A percentile compares a stretch with the other conserved stretches of the same genome.
Evolutionary conservation across 2,888 invertebrate species (phyloP).

Genomic region (Cataglyphis livida): DNA sequence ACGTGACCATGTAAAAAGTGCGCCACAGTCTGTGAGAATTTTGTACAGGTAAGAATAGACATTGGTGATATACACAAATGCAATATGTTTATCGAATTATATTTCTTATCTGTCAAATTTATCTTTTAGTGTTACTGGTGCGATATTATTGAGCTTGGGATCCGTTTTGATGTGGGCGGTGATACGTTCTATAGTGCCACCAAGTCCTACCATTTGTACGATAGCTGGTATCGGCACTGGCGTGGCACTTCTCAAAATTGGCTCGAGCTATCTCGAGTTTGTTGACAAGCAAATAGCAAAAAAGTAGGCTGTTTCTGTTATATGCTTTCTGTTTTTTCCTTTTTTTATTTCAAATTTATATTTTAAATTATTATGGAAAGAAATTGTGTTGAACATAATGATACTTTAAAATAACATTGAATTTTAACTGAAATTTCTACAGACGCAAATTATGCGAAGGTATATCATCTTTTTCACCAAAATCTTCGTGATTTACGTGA

Average conservation of each 20-base stretch:
- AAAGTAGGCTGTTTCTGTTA: conserved; percentile 78
- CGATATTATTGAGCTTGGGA: conserved; percentile 95
- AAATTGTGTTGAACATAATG: conserved; percentile 10
- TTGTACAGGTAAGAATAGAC: conserved; percentile 88
- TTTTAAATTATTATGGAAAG: not conserved
- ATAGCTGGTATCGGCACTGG: conserved; percentile 91
- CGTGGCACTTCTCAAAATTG: conserved; percentile 88
- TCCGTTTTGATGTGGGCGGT: conserved; percentile 96
- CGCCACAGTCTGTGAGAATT: conserved; percentile 88
- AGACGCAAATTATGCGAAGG: not conserved
- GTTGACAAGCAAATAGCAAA: conserved; percentile 88
- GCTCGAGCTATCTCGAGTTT: conserved; percentile 89
- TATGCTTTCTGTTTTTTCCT: not conserved
- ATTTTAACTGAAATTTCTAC: conserved; percentile 8
- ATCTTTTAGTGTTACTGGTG: conserved; percentile 88
- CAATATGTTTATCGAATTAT: not conserved
- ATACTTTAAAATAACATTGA: not conserved
- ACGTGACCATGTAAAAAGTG: conserved; percentile 91
- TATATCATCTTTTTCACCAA: not conserved
- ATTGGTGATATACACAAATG: no score
- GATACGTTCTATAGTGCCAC: conserved; percentile 91
- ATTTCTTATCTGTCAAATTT: conserved; percentile 43
- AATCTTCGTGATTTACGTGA: not conserved
- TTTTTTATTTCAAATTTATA: not conserved
- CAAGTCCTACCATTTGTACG: conserved; percentile 89